Base-by-base conservation (phyloP, 2,888 invertebrate species). In the Balanococcus diminutus region DNA sequence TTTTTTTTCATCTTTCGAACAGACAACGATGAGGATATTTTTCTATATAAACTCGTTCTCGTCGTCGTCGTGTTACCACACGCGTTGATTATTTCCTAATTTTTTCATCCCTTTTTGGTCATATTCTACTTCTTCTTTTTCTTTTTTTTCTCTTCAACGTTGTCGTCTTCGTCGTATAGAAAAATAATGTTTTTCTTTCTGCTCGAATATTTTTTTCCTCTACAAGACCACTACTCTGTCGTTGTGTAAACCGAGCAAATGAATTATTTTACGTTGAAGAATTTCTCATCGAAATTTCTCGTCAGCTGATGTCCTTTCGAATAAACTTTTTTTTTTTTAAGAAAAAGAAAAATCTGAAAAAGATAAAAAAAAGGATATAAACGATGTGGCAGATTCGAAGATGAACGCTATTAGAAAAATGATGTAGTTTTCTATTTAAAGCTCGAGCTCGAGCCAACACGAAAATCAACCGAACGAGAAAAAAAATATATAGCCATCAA, bases 171-270 rank as follows among this genome's bases (percentile, higher is more conserved):
- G 67, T 31, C 56, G 56, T 56, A 4, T 5, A 14, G 16, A 28
- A 31, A 67, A 67, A 67, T 67, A 67, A 67, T 67, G 67, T 31
- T 67, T 67, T 67, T 67, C 67, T 67, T 67, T 67, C 56, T 22
- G 56, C 22, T 11, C 4, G 9, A 14, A 28, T 4, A 67, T 67
- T 67, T 67, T 67, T 67, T 31, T 51, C 19, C 8, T 51, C 8
- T n/a, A n/a, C n/a, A n/a, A n/a, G n/a, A n/a, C n/a, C n/a, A n/a
- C 28, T 31, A 4, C 5, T 16, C 9, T 22, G 6, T 6, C 11
- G 56, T 22, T 19, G 19, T 8, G 56, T 56, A 8, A 9, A 56
- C 8, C 3, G 6, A 22, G 6, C 67, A 67, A 67, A 67, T 67
- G 67, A 67, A 67, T 67, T 67, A 67, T 67, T 31, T 28, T 0